Base-by-base conservation (phyloP, 2,888 invertebrate species). In the Hololepta plana region DNA sequence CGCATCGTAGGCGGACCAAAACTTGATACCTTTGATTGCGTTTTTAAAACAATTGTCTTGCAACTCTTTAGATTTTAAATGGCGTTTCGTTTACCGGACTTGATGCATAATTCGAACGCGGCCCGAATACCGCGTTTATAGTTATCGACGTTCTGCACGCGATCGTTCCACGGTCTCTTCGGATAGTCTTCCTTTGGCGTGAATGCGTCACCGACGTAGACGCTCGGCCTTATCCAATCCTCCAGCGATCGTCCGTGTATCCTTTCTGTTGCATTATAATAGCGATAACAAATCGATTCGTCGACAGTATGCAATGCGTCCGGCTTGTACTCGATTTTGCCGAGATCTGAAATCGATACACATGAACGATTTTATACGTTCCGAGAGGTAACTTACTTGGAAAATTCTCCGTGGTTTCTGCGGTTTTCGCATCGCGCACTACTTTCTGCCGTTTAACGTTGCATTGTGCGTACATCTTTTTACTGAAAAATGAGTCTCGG, bases 1-100 rank as follows among this genome's bases (percentile, higher is more conserved):
- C 1, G 64, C 51, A 41, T 72, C 71, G 35, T 66, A 66, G 12
- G 68, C 70, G 0, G 67, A 66, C 67, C 68, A 72, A 46, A 65
- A 65, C 20, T 62, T 64, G 7, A 68, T 44, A 5, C 52, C n/a
- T n/a, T n/a, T n/a, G n/a, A n/a, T n/a, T n/a, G n/a, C n/a, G n/a
- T n/a, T n/a, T n/a, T n/a, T n/a, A n/a, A n/a, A n/a, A n/a, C n/a
- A n/a, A n/a, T n/a, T n/a, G n/a, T n/a, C n/a, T n/a, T n/a, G n/a
- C n/a, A n/a, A n/a, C n/a, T n/a, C n/a, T n/a, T n/a, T n/a, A n/a
- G n/a, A n/a, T n/a, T n/a, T n/a, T n/a, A n/a, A n/a, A n/a, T n/a
- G n/a, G 19, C 11, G 6, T n/a, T 17, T 12, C 12, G 15, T 35
- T 29, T 31, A 36, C 69, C 69, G 1, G 72, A 57, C 40, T 69